Conservation (phyloP, 1,140 invertebrate species). For the Eulimnadia texana region DNA sequence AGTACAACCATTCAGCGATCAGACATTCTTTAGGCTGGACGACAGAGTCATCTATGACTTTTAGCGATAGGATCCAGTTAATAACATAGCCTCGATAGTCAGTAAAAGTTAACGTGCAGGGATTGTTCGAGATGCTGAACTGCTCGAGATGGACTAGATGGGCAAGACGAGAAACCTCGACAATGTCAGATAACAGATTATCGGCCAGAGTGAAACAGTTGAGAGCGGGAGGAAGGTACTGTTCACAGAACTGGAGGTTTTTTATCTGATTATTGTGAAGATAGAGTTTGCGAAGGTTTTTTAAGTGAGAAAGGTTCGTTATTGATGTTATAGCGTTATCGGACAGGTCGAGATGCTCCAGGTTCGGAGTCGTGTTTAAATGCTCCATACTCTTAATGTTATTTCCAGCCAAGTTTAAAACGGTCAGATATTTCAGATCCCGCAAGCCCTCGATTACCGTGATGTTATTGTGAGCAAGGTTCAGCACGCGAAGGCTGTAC, state of each 20-base stretch:
- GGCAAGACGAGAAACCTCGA: constrained; percentile 66
- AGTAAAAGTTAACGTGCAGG: constrained; percentile 45
- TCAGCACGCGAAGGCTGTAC: constrained; percentile 58
- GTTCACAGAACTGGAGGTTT: constrained; percentile 61
- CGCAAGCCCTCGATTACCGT: constrained; percentile 75
- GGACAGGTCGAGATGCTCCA: constrained; percentile 72
- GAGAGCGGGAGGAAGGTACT: constrained; percentile 58
- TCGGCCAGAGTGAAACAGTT: constrained; percentile 62
- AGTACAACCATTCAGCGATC: constrained; percentile 89
- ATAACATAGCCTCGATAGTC: constrained; percentile 83
- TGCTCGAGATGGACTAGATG: constrained; percentile 57
- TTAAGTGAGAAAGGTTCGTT: constrained; percentile 65
- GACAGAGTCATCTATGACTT: constrained; percentile 71
- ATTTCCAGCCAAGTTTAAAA: constrained; percentile 55
- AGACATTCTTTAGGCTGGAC: constrained; percentile 80
- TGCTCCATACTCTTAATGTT: constrained; percentile 71
- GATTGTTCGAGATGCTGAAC: constrained; percentile 71
- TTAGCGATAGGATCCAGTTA: constrained; percentile 80
- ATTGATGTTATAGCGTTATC: constrained; percentile 74
- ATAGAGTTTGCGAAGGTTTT: constrained; percentile 64
- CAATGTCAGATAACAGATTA: constrained; percentile 71
- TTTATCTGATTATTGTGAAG: constrained; percentile 73
- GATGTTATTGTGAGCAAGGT: constrained; percentile 74
- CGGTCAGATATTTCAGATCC: constrained; percentile 60
- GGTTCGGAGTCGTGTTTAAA: constrained; percentile 57